These are phyloP conservation scores for Lethrus apterus DNA, from an alignment of 1,140 invertebrate genomes.

Conservation along the genomic window DNA sequence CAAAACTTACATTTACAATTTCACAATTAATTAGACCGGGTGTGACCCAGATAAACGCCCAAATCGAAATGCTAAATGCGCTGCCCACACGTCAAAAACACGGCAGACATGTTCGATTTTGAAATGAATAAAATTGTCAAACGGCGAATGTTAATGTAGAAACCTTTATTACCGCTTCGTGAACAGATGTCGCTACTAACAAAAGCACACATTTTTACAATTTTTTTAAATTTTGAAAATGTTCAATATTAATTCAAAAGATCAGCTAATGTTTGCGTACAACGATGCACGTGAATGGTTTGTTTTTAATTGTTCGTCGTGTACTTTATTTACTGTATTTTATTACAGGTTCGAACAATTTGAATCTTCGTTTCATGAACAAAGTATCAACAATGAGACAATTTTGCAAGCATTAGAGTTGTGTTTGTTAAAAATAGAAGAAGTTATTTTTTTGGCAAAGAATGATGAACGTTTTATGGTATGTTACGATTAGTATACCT, in stretches of 20 bases:
- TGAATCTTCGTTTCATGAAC: too few species aligned
- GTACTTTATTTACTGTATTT: too few species aligned
- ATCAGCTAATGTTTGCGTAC: not conserved
- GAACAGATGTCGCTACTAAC: not conserved
- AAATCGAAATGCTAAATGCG: conserved; percentile 21
- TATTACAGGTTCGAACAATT: too few species aligned
- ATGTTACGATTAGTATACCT: too few species aligned
- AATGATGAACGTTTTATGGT: too few species aligned
- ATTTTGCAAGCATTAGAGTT: too few species aligned
- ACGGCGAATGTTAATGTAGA: not conserved
- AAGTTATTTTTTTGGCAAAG: too few species aligned
- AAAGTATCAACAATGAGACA: too few species aligned
- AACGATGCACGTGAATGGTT: too few species aligned
- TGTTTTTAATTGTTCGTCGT: too few species aligned
- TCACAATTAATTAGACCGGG: conserved; percentile 18
- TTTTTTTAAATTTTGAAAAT: conserved; percentile 5
- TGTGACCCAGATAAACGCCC: conserved; percentile 26
- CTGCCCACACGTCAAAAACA: conserved; percentile 32
- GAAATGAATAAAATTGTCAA: conserved; percentile 14
- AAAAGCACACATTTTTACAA: not conserved
- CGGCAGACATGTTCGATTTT: conserved; percentile 30
- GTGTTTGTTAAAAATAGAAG: too few species aligned
- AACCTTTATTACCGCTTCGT: not conserved
- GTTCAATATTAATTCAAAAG: not conserved
- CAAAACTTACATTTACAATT: conserved; percentile 18